Base-by-base conservation (phyloP, 1,140 invertebrate genomes). In the Sinella curviseta region DNA sequence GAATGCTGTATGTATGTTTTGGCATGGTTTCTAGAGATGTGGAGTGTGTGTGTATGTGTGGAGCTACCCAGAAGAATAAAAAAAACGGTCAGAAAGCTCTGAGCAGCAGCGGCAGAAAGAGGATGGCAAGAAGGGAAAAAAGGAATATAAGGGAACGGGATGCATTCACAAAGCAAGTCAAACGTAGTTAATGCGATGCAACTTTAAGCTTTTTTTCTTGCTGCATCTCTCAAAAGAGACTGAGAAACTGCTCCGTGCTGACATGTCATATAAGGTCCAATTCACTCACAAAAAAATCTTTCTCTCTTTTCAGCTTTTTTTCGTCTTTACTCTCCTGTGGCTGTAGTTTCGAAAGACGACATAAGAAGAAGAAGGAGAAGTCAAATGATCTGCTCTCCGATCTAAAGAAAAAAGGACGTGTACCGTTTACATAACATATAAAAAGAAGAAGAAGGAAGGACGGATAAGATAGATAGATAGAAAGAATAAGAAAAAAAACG, bases 221-320 rank as follows among this genome's bases (percentile, higher is more conserved):
- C 57, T 60, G 57, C 57, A 60, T 60, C 57, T 26, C 57, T 70
- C 65, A 12, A 31, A 30, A 16, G 8, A 65, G 4, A 65, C 57
- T 65, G 14, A 8, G 8, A 65, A 12, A 26, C 57, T 65, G 3
- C 26, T 65, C 24, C 26, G 3, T 65, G 57, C 65, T 70, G 65
- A 33, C 65, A 70, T 70, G 65, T 70, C 65, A 70, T 65, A 65
- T 70, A 70, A 70, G 65, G 65, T 70, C 65, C 65, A 70, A 70
- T 70, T 70, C 65, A 31, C 31, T 70, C 26, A 30, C 8, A 33
- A 24, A 31, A 48, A 48, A 48, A 48, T 16, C 65, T 31, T 24
- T 70, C 31, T 30, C 65, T 16, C 55, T 26, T 24, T n/a, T 60
- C 24, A 17, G 55, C 55, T 24, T 24, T 60, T 60, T 26, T 60